Percentiles rank a stretch among this genome's conserved stretches.
Conservation (phyloP, 2,113 vertebrate species). For the Nanorana parkeri region DNA sequence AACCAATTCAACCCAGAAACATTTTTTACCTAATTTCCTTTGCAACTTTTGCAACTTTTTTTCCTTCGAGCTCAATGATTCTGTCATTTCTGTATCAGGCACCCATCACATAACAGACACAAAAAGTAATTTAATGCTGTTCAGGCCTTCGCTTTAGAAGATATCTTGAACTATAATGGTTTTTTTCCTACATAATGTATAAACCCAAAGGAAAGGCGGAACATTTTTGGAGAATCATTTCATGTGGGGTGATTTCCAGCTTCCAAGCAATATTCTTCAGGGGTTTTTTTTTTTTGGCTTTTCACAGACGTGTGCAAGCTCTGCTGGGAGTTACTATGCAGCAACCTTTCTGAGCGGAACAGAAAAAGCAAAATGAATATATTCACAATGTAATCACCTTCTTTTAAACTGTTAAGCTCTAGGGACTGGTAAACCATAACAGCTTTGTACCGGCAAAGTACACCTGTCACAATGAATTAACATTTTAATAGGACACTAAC, state of each 20-base stretch:
- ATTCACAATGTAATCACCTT: conserved; percentile 6
- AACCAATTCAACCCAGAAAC: neutral
- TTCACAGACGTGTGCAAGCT: neutral
- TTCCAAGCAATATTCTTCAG: conserved; percentile 7
- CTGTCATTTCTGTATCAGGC: conserved; percentile 7
- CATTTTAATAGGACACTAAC: conserved; percentile 2
- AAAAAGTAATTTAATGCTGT: conserved; percentile 34
- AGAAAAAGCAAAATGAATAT: neutral
- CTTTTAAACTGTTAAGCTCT: conserved; percentile 33
- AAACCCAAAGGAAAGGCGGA: conserved; percentile 20
- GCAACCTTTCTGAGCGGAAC: conserved; percentile 5
- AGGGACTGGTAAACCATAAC: conserved; percentile 25
- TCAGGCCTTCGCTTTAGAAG: conserved; percentile 23
- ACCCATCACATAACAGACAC: conserved; percentile 9
- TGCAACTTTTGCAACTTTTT: neutral
- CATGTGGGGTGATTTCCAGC: conserved; percentile 1
- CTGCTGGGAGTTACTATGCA: conserved; percentile 2
- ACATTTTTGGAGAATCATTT: conserved; percentile 13
- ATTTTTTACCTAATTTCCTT: neutral
- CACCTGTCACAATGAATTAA: conserved; percentile 2
- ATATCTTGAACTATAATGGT: conserved; percentile 29
- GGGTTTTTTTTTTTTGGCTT: neutral
- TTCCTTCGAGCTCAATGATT: neutral
- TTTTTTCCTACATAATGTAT: conserved; percentile 15
- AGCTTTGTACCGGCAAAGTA: neutral